Conservation (phyloP, 2,888 invertebrate genomes). For the Tachina grossa region DNA sequence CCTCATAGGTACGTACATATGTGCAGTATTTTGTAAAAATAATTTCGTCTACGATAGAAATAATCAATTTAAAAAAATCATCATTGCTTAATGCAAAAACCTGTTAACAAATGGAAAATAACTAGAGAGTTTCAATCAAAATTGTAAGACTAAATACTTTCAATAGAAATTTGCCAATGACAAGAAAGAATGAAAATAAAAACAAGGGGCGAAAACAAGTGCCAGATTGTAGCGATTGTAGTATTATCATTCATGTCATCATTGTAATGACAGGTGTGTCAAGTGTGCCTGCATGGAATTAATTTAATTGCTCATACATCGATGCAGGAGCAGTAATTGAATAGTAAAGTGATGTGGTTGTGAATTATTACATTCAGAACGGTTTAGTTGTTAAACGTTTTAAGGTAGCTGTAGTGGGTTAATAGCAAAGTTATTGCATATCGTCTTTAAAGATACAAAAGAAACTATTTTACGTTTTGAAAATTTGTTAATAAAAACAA, state of each 20-base stretch:
- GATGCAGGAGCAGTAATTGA: neutral
- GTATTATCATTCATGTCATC: conserved; percentile 34
- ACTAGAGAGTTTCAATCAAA: conserved; percentile 36
- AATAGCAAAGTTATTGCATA: too few relatives aligned
- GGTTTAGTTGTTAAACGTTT: neutral
- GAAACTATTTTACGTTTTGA: too few relatives aligned
- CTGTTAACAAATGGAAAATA: conserved; percentile 5
- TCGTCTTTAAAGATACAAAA: too few relatives aligned
- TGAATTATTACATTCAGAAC: neutral
- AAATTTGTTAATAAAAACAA: too few relatives aligned
- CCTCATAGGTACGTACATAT: neutral
- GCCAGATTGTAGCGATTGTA: neutral
- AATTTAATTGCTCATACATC: conserved; percentile 39
- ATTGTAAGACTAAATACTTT: conserved; percentile 24
- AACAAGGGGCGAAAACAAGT: neutral
- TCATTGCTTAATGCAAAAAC: neutral
- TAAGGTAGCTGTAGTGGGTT: too few relatives aligned
- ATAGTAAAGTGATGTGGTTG: neutral
- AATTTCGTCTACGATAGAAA: conserved; percentile 32
- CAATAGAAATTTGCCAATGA: conserved; percentile 27
- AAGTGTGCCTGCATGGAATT: conserved; percentile 37
- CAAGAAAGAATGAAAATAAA: neutral
- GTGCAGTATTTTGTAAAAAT: conserved; percentile 5
- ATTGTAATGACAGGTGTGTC: conserved; percentile 20
- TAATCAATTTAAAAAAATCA: conserved; percentile 37